Base-by-base conservation (phyloP, 2,888 invertebrate species). In the Caradrina kadenii region DNA sequence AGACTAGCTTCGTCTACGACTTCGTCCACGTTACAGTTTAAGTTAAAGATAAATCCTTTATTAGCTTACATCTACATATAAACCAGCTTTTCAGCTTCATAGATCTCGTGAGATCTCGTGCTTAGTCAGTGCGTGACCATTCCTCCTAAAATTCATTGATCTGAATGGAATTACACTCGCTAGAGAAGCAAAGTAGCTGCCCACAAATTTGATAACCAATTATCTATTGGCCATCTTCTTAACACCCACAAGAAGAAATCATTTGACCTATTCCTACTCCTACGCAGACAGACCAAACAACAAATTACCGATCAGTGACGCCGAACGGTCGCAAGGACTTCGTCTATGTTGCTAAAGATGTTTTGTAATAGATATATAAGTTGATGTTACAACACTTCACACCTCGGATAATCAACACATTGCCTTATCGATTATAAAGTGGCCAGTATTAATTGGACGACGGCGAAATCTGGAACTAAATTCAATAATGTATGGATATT, bases 331-430 rank as follows among this genome's bases (percentile, higher is more conserved):
- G 17, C 69, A 65, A 73, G 68, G 49, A 53, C 50, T 48, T 13
- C 15, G 2, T 8, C 55, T 21, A 31, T 15, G 10, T 66, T 66
- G 31, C 21, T 48, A 48, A 61, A 73, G 22, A 26, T 7, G 52
- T 73, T 56, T 58, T 48, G 15, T 67, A 48, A 74, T 60, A 35
- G 31, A 45, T 56, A 73, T 56, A 73, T 21, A 42, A 45, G 22
- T 48, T 55, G 11, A 62, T 49, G 13, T 63, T 63, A 35, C 60
- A 48, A 26, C 21, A 72, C 35, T 45, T 52, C 55, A 6, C 50
- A 52, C 61, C 52, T 73, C 15, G 31, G 11, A 8, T 58, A 61
- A n/a, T 45, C 39, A 35, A 58, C n/a, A 61, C 22, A n/a, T 35
- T 73, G 59, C 39, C 22, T 35, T 74, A 42, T 49, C 19, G 42